Evolutionary conservation across 2,113 vertebrate species (phyloP).

Genomic region (Chaetodon trifascialis): DNA sequence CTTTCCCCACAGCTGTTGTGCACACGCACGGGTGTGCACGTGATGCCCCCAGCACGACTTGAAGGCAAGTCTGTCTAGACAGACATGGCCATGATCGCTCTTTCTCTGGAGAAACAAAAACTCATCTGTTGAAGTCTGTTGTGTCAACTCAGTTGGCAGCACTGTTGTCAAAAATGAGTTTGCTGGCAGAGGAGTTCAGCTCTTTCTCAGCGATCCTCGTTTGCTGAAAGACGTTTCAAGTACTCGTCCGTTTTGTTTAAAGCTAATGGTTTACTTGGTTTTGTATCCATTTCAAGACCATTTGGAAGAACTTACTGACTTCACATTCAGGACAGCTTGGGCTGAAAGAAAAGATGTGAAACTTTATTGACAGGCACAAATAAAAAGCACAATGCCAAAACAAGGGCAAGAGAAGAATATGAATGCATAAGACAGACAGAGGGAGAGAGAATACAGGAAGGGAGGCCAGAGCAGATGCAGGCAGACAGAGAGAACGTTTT

Average conservation of each 20-base stretch:
- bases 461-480: conserved; percentile 18
- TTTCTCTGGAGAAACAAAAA: conserved; percentile 39
- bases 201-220: background rate
- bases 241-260: background rate
- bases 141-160: background rate
- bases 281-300: background rate
- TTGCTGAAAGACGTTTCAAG: background rate
- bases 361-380: conserved; percentile 1
- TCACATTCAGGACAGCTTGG: background rate
- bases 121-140: conserved; percentile 19
- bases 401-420: background rate
- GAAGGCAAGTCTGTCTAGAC: conserved; percentile 66
- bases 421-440: conserved; percentile 5
- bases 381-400: background rate
- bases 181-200: background rate
- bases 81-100: conserved; percentile 9
- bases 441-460: conserved; percentile 3
- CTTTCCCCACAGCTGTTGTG: conserved; percentile 18
- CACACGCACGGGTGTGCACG: conserved; percentile 22
- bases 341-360: background rate
- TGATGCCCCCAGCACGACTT: conserved; percentile 33
- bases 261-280: background rate
- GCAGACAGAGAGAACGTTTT: conserved; percentile 2
- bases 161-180: conserved; percentile 3
- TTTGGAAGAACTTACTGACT: background rate